phyloP scores from a whole-genome alignment of 1,140 invertebrate species.

The Zaprionus camerounensis region DNA sequence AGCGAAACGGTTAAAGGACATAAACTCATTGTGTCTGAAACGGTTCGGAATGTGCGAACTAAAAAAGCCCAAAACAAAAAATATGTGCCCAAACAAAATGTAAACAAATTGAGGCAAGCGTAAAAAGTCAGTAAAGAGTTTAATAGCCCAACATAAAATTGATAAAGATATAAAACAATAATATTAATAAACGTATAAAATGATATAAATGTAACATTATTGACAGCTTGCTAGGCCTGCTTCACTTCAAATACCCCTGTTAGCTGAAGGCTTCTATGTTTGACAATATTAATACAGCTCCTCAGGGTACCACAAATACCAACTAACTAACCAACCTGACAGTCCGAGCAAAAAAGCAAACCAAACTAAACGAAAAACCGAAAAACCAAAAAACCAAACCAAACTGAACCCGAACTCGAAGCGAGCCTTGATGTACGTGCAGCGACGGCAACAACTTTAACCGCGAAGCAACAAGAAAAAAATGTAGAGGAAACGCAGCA shows the following conservation, averaged over 20 bases:
- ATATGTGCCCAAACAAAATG: slow-evolving; percentile 26
- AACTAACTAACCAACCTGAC: slow-evolving; percentile 48
- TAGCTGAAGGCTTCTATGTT: background rate
- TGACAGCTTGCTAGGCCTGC: background rate
- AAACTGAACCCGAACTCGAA: slow-evolving; percentile 14
- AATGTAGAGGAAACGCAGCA: slow-evolving; percentile 20
- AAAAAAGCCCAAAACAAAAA: slow-evolving; percentile 69
- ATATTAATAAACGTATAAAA: background rate
- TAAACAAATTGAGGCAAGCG: slow-evolving; percentile 52
- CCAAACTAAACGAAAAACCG: slow-evolving; percentile 48
- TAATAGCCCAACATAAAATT: background rate
- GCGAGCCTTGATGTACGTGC: background rate
- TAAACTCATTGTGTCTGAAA: slow-evolving; percentile 15
- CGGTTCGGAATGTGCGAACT: slow-evolving; percentile 46
- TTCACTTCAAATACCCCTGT: too few relatives aligned
- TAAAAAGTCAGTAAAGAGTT: slow-evolving; percentile 2
- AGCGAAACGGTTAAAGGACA: slow-evolving; percentile 50
- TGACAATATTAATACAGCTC: slow-evolving; percentile 41
- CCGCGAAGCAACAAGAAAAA: slow-evolving; percentile 51
- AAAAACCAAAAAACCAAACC: slow-evolving; percentile 39
- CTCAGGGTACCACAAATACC: slow-evolving; percentile 66
- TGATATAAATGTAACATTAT: background rate
- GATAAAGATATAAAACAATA: background rate
- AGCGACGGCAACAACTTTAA: slow-evolving; percentile 68
- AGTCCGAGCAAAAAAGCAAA: slow-evolving; percentile 33